Base-by-base conservation (phyloP, 2,797 vertebrate species). In the Sebastes cheni region DNA sequence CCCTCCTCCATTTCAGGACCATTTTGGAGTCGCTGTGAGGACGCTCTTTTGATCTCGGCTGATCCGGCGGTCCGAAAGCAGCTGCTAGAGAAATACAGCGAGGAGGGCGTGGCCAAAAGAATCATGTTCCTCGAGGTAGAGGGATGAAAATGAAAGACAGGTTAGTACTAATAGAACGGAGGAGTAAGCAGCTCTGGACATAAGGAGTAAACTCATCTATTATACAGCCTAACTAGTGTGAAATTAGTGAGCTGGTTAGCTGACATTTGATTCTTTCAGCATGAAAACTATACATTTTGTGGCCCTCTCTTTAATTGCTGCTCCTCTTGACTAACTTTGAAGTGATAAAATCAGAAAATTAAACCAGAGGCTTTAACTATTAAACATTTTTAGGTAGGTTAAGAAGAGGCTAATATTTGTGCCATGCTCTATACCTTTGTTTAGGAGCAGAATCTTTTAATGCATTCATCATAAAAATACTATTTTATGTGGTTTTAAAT, bases 1-100 rank as follows among this genome's bases (percentile, higher is more conserved):
- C 86, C 89, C 1, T 83, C 68, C 16, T 71, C 79, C 0, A 1
- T 81, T 25, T 30, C 29, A 3, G 81, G 82, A 32, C 88, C 86
- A 0, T 20, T 89, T n/a, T 96, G 96, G 96, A 91, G 42, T 75
- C 78, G 32, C 34, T 14, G 5, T 9, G 94, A 96, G 0, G 95
- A 96, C 67, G 2, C 7, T 5, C 85, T 91, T 27, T 75, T 96
- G 77, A 29, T 71, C 9, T 92, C 90, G 3, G 79, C 20, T 2
- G 89, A 95, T 75, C 72, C 87, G 0, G 54, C 0, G 0, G 32
- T 76, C 25, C 85, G 71, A 7, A 70, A 88, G 70, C 81, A 80
- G 66, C 94, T 96, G 54, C 82, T 76, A 4, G 75, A 89, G 55
- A 96, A 94, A 77, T 95, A 95, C 4, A 91, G 96, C 5, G 91